Conservation (phyloP, 2,888 invertebrate species). For the Drosophila peninsularis region DNA sequence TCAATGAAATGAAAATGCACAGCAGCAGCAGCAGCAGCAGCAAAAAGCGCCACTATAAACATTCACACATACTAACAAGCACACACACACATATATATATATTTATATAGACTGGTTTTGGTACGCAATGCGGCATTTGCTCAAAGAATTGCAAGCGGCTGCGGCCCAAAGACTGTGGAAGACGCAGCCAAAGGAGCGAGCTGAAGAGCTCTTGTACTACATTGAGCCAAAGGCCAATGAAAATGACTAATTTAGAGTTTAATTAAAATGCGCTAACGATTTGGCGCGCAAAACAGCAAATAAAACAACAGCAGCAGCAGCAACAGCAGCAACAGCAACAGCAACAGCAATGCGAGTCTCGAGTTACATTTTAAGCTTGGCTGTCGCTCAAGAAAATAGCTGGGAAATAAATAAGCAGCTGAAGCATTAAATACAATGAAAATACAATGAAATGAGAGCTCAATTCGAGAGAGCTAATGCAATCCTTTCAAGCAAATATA, state of each 20-base stretch:
- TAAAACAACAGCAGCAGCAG: slow-evolving; percentile 19
- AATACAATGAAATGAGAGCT: slow-evolving; percentile 24
- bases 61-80: slow-evolving; percentile 34
- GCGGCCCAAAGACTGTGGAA: slow-evolving; percentile 11
- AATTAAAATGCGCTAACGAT: slow-evolving; percentile 79
- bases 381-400: slow-evolving; percentile 66
- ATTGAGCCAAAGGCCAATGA: slow-evolving; percentile 73
- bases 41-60: slow-evolving; percentile 73
- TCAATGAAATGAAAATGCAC: slow-evolving; percentile 76
- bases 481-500: slow-evolving; percentile 31
- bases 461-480: slow-evolving; percentile 28
- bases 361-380: slow-evolving; percentile 52
- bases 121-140: slow-evolving; percentile 60
- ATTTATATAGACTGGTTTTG: slow-evolving; percentile 1
- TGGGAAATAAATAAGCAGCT: slow-evolving; percentile 58
- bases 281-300: slow-evolving; percentile 51
- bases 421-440: slow-evolving; percentile 38
- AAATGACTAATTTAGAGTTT: slow-evolving; percentile 79
- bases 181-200: slow-evolving; percentile 7
- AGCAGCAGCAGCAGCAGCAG: slow-evolving; percentile 45
- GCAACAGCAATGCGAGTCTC: slow-evolving; percentile 20
- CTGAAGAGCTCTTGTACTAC: slow-evolving; percentile 46
- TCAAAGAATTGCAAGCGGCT: slow-evolving; percentile 50
- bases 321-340: slow-evolving; percentile 16
- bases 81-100: background rate